phyloP scores from a whole-genome alignment of 2,113 vertebrate genomes.

The Proteles cristata region DNA sequence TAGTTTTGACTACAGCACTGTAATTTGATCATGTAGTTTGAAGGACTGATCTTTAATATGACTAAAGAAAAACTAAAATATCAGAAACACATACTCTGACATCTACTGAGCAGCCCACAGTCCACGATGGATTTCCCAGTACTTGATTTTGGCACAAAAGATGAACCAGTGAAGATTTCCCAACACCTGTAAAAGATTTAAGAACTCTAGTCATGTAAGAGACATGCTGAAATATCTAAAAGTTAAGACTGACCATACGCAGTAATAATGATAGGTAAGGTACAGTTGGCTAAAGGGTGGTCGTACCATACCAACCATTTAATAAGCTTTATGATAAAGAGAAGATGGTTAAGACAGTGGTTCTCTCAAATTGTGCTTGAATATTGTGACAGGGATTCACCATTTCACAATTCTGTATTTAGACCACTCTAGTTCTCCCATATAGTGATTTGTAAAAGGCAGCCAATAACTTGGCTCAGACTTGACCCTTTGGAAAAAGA shows the following conservation, averaged over 20 bases:
- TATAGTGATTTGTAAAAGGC: background rate
- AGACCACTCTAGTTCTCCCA: background rate
- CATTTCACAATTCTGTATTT: background rate
- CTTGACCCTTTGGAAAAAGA: background rate
- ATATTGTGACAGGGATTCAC: background rate
- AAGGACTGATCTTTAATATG: slow-evolving; percentile 22
- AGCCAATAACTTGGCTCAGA: slow-evolving; percentile 24
- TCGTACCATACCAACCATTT: background rate
- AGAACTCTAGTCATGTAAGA: slow-evolving; percentile 47
- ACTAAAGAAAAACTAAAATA: slow-evolving; percentile 52
- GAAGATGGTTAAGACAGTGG: background rate
- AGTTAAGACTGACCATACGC: background rate
- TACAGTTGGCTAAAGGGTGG: background rate
- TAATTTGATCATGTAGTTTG: slow-evolving; percentile 16
- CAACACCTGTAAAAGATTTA: slow-evolving; percentile 91
- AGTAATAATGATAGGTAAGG: background rate
- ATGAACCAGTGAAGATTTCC: slow-evolving; percentile 97
- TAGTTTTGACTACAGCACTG: slow-evolving; percentile 12
- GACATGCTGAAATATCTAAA: slow-evolving; percentile 3
- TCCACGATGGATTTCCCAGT: slow-evolving; percentile 98
- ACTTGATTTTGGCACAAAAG: slow-evolving; percentile 97
- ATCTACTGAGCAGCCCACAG: slow-evolving; percentile 98
- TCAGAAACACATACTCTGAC: slow-evolving; percentile 92
- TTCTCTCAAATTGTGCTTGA: slow-evolving; percentile 14
- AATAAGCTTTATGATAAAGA: slow-evolving; percentile 37